Evolutionary conservation across 23 tunicate species (phyloP), one percentile per base, ranked within the genome.

Genomic region (Trididemnum nubilum): DNA sequence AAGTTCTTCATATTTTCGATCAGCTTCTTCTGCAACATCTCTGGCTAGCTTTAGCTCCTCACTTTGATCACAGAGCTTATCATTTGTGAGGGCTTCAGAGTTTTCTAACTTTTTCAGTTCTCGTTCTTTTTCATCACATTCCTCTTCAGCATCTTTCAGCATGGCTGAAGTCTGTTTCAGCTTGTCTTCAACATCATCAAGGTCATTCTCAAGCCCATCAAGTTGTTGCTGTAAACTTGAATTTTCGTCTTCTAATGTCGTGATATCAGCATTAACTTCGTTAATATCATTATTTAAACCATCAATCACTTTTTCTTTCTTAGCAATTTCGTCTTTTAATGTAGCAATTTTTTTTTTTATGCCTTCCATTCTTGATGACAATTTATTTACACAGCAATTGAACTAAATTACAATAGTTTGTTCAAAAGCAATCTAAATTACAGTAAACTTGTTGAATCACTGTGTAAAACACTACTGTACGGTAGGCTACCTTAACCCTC

Each of bases 1-100:
- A 30, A 85, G 22, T 33, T 85, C 88, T 40, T 85, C 88, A 33
- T 85, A 85, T 64, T 85, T 85, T 23, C 82, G 51, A 33, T 65
- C 81, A 60, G 81, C 81, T 24, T 85, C 82, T 50, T 85, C 88
- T 2, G 88, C 88, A 22, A 77, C 33, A 2, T 28, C 60, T 64
- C 36, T 40, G 18, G 85, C 73, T 4, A 31, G 21, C 29, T 66
- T 63, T 19, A 85, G 64, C 34, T 85, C 82, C 35, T 85, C 82
- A 28, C 23, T 21, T 26, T 64, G 82, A 38, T 22, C 31, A 2
- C 77, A 65, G 18, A 74, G 40, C 40, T 76, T 76, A 27, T 76
- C 73, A 29, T 18, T 63, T 2, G 78, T 19, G 2, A 36, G 15
- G 24, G 59, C 29, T 30, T 58, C 33, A 21, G 81, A 24, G 31